Evolutionary conservation across 2,113 vertebrate genomes (phyloP).

Genomic region (Gobio gobio): DNA sequence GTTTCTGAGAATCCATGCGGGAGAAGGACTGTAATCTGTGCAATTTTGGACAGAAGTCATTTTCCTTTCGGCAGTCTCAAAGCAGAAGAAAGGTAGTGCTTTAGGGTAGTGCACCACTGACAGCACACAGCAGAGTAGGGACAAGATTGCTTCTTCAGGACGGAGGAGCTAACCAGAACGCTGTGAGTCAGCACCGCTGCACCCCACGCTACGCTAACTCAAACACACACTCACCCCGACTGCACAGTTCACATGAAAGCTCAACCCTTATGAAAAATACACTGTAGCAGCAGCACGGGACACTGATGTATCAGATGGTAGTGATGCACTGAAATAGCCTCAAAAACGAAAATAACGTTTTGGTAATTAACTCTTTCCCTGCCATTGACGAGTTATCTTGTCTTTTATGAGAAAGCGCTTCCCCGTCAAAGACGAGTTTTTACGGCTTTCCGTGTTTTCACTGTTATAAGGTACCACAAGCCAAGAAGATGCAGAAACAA

Average conservation of each 20-base stretch:
- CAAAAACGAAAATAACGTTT: no score
- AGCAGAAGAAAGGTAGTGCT: slow-evolving; percentile 6
- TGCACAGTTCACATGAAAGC: background rate
- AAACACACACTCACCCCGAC: background rate
- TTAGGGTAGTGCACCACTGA: slow-evolving; percentile 3
- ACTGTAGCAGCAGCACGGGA: background rate
- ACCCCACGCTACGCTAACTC: background rate
- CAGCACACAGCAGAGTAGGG: slow-evolving; percentile 4
- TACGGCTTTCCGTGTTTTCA: no score
- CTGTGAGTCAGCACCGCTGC: background rate
- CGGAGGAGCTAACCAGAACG: background rate
- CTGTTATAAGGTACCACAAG: no score
- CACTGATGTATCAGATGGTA: background rate
- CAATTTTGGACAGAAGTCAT: slow-evolving; percentile 44
- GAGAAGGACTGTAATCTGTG: slow-evolving; percentile 44
- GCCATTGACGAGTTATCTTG: no score
- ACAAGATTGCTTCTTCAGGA: background rate
- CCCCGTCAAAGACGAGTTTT: no score
- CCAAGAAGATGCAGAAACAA: no score
- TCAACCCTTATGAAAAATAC: background rate
- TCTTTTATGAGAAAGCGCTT: no score
- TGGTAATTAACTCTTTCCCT: no score
- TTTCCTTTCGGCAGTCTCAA: slow-evolving; percentile 22
- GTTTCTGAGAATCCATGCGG: background rate
- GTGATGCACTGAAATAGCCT: no score